Evolutionary conservation across 30 jellyfish, hydroid and myxozoan species (phyloP).

Genomic region (Cassiopea xamachana): DNA sequence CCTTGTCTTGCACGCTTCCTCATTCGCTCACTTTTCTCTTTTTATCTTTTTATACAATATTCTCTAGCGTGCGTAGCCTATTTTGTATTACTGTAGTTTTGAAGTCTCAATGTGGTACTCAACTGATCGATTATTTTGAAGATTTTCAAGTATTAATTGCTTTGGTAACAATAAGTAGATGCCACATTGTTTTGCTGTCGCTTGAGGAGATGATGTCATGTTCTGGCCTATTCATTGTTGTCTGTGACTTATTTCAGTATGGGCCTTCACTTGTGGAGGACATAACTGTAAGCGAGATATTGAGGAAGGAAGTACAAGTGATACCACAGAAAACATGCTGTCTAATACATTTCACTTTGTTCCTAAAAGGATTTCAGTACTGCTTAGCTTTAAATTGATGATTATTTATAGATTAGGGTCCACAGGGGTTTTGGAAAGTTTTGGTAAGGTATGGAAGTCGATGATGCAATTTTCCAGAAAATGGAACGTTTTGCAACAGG

Average conservation of each 20-base stretch:
- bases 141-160: too few species aligned
- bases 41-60: too few species aligned
- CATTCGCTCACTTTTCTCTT: too few species aligned
- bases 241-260: not conserved
- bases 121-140: too few species aligned
- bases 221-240: not conserved
- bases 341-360: not conserved
- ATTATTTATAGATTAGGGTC: not conserved
- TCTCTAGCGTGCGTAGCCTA: too few species aligned
- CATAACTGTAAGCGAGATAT: not conserved
- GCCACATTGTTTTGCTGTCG: not conserved
- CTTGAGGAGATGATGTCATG: not conserved
- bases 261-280: not conserved
- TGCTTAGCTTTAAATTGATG: not conserved
- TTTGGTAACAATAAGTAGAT: too few species aligned
- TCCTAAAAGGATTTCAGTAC: not conserved
- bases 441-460: too few species aligned
- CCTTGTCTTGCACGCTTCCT: too few species aligned
- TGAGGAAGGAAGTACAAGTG: not conserved
- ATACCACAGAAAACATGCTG: not conserved
- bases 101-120: too few species aligned
- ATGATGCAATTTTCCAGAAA: too few species aligned
- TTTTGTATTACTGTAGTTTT: too few species aligned
- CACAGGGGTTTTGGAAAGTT: not conserved
- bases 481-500: not conserved